Base-by-base conservation (phyloP, 2,888 invertebrate genomes). In the Polyommatus iphigenia region DNA sequence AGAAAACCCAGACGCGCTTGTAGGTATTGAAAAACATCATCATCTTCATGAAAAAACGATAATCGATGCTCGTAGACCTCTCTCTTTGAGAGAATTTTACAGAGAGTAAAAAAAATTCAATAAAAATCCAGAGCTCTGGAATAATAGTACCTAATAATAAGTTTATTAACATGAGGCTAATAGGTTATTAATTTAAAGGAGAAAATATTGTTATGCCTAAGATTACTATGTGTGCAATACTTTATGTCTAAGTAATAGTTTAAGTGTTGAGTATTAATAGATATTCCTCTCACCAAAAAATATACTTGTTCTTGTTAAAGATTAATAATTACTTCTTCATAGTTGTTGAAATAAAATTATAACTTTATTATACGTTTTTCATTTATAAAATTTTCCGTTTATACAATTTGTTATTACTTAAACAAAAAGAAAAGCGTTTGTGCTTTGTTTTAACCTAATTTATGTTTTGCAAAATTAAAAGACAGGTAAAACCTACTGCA, bases 11-110 rank as follows among this genome's bases (percentile, higher is more conserved):
- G 29, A 67, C 6, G 20, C 29, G 15, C 29, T 67, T 67, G 67
- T 67, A 15, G 67, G 24, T 67, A 67, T 67, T 67, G 67, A 67
- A 18, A 67, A 32, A 18, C 67, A 67, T 18, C 67, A 67, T 67
- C 32, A 67, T 67, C 29, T 67, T 29, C 67, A 18, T 67, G 67
- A 67, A 7, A 67, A 67, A 67, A 32, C 15, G 18, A 29, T 67
- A 29, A 29, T 67, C 2, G 67, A 67, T 18, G 15, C 67, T 67
- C 67, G 67, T 0, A 32, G 29, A 32, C 67, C 67, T 29, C 29
- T 18, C 3, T 6, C 67, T 2, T 67, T 32, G 29, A 67, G 67
- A 67, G 67, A 29, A 5, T 15, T 67, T 29, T 67, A 67, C 29
- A 67, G 67, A 67, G 67, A 67, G 29, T 67, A 67, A 67, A 32